phyloP scores from a whole-genome alignment of 2,113 vertebrate species.

The Cisticola juncidis region DNA sequence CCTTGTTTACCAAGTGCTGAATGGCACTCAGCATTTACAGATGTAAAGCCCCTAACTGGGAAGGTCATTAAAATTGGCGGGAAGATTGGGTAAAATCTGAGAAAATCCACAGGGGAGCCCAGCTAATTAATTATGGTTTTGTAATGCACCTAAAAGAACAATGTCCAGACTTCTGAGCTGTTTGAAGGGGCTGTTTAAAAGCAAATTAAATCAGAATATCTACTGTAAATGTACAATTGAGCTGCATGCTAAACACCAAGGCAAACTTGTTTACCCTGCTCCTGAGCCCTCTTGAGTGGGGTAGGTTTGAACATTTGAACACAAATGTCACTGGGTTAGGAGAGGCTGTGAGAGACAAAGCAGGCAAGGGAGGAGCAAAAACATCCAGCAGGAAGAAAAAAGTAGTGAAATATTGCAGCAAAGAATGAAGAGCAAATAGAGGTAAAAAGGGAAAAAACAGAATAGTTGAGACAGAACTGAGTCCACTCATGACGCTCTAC shows the following conservation, averaged over 20 bases:
- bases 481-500: neutral
- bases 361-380: neutral
- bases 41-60: conserved; percentile 66
- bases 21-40: conserved; percentile 58
- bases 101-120: conserved; percentile 64
- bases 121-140: conserved; percentile 68
- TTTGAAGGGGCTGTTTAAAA: conserved; percentile 65
- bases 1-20: conserved; percentile 56
- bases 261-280: conserved; percentile 55
- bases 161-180: conserved; percentile 40
- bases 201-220: conserved; percentile 65
- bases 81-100: conserved; percentile 63
- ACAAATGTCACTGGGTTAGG: neutral
- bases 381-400: neutral
- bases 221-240: conserved; percentile 65
- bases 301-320: conserved; percentile 11
- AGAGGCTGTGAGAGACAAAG: neutral
- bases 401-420: neutral
- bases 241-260: conserved; percentile 18
- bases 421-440: conserved; percentile 20
- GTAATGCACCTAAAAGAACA: conserved; percentile 61
- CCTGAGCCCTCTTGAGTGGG: conserved; percentile 15
- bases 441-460: neutral
- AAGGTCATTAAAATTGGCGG: conserved; percentile 66
- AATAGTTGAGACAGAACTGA: neutral